A percentile compares a stretch with the other conserved stretches of the same genome.
Conservation (phyloP, 53 echinoderm and acorn worm genomes). For the Crossaster papposus region DNA sequence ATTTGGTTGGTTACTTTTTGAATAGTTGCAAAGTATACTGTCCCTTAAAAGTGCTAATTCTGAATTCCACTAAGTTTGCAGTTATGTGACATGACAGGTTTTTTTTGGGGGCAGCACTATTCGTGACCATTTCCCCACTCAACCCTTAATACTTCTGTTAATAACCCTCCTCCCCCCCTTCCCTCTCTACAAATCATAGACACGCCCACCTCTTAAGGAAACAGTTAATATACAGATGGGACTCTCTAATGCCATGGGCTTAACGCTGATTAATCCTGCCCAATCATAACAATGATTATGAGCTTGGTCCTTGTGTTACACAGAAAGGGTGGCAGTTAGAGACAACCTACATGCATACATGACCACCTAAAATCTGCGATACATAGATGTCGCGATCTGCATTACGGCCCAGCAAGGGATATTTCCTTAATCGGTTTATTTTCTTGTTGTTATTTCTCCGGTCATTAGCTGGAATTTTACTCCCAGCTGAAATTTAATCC, state of each 20-base stretch:
- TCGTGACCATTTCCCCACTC: background rate
- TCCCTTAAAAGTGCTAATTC: no score
- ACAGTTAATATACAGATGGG: background rate
- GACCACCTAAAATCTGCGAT: slow-evolving; percentile 5
- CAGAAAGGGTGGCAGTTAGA: background rate
- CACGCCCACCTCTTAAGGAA: background rate
- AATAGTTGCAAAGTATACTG: no score
- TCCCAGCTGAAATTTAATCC: background rate
- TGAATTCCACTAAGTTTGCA: no score
- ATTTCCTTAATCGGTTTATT: slow-evolving; percentile 32
- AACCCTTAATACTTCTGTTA: background rate
- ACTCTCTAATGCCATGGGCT: background rate
- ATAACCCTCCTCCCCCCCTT: background rate
- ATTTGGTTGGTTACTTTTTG: no score
- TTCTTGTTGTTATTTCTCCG: slow-evolving; percentile 6
- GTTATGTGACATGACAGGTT: no score
- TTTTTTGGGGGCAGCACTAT: no score
- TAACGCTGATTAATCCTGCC: slow-evolving; percentile 18
- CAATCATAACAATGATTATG: slow-evolving; percentile 54
- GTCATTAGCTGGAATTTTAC: slow-evolving; percentile 27
- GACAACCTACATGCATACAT: background rate
- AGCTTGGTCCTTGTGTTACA: background rate
- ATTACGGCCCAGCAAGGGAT: background rate
- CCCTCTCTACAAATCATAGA: background rate
- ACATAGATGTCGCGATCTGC: slow-evolving; percentile 15